Evolutionary conservation across 2,797 vertebrate genomes (phyloP), one percentile per base, ranked within the genome.

Genomic region (Erithacus rubecula): DNA sequence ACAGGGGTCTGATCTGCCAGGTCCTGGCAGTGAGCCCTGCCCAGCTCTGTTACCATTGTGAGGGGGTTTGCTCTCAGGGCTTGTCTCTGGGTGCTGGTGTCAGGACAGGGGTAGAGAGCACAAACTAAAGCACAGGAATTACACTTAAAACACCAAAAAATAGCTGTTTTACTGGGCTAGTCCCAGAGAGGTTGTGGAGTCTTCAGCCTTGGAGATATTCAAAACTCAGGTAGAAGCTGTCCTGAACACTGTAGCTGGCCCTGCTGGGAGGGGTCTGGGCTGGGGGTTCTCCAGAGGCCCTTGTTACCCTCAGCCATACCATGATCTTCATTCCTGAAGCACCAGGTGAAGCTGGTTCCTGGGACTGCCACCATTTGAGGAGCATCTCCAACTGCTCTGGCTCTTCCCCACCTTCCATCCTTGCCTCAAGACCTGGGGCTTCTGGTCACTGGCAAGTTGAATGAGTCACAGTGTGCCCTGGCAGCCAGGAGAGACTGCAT

Each of bases 11-110:
- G 5, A 3, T 10, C 4, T 7, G 29, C 21, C 37, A 37, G 43
- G 22, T 68, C 9, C 55, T 76, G 5, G 14, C 80, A 52, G 24
- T 5, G 58, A 53, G 39, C 46, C 29, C 59, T 62, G 37, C 30
- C 9, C 2, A 2, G 15, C 34, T 36, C 39, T 10, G 32, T 26
- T n/a, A 20, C 14, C 5, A 0, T 1, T 52, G 16, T 3, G 76
- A 23, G 44, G 37, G 37, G 36, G 2, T 74, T 75, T 85, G 55
- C n/a, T 41, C 49, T 65, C 37, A 34, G n/a, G 51, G 22, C 43
- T 46, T 6, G 9, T 44, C 60, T 41, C 2, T 8, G 70, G 7
- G 15, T 52, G 20, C 41, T 67, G 44, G n/a, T 51, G 80, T 15
- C 15, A 56, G 75, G 41, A 64, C 27, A 20, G 26, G 21, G 22